Base-by-base conservation (phyloP, 2,888 invertebrate species). In the Petrophora chlorosata region DNA sequence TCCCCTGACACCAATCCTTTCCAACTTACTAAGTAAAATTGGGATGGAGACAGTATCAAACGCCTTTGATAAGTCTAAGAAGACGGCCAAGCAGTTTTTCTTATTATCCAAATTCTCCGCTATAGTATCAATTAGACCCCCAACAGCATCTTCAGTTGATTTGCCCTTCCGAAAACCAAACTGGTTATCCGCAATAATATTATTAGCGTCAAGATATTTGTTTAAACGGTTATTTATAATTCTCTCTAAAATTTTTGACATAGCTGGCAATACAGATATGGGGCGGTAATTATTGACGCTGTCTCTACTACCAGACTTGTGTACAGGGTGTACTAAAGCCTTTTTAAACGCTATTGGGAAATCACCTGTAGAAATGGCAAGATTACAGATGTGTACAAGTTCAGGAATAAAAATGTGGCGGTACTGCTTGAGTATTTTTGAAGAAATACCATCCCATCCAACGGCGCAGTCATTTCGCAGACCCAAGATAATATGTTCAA, bases 171-270 rank as follows among this genome's bases (percentile, higher is more conserved):
- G n/a, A n/a, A 22, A 22, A 8, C 22, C 22, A 22, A 22, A 22
- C 8, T 22, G 22, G 8, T 22, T 70, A 68, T 70, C 53, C 33
- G 19, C 66, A 3, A 29, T 9, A 9, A 16, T 65, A 70, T 69
- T 68, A 64, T 60, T 65, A 63, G n/a, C n/a, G n/a, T 63, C 22
- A 5, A 8, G n/a, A n/a, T 16, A 33, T 33, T 23, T 25, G n/a
- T 22, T 14, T 15, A 32, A 22, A 23, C 5, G 9, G 22, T 9
- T 22, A 23, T 17, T 30, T 9, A 16, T 13, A 40, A n/a, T 4
- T 15, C 28, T 28, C 14, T 12, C 28, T 25, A 22, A 22, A 7
- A 22, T 22, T 22, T 22, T 22, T 2, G 22, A 22, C 22, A 22
- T 22, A 7, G 7, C 5, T 7, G 22, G 22, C 8, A 22, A 22